Evolutionary conservation across 1,140 invertebrate species (phyloP).

Genomic region (Cardiocondyla obscurior): DNA sequence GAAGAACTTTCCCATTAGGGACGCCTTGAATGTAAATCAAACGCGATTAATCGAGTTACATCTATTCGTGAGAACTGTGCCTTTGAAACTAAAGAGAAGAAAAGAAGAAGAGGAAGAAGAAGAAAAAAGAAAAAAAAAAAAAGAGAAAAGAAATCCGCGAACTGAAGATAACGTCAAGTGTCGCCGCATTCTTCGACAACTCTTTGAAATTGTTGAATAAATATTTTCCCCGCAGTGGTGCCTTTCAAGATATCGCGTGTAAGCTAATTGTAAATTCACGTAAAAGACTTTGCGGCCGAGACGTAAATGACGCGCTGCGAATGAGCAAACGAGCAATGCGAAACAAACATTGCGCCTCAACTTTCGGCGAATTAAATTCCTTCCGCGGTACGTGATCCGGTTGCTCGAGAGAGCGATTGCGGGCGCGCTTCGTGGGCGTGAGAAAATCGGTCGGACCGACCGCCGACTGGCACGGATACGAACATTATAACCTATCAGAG

Average conservation of each 20-base stretch:
- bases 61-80: no score
- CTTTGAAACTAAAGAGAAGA: no score
- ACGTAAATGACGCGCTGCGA: no score
- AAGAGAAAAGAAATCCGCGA: background rate
- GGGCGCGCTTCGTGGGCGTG: slow-evolving; percentile 72
- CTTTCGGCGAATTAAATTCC: slow-evolving; percentile 14
- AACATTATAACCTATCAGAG: slow-evolving; percentile 82
- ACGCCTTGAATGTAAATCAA: no score
- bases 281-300: no score
- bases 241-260: no score
- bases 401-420: background rate
- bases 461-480: slow-evolving; percentile 82
- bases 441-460: slow-evolving; percentile 78
- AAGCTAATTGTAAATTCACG: background rate
- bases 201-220: background rate
- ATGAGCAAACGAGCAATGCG: background rate
- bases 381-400: slow-evolving; percentile 2
- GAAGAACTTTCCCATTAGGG: no score
- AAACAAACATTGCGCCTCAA: background rate
- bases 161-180: background rate
- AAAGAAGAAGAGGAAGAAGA: no score
- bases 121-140: no score
- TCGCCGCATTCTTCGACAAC: background rate
- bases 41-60: no score
- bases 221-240: background rate